A percentile compares a stretch with the other conserved stretches of the same genome.
Conservation (phyloP, 2,888 invertebrate species). For the Synanthedon formicaeformis region DNA sequence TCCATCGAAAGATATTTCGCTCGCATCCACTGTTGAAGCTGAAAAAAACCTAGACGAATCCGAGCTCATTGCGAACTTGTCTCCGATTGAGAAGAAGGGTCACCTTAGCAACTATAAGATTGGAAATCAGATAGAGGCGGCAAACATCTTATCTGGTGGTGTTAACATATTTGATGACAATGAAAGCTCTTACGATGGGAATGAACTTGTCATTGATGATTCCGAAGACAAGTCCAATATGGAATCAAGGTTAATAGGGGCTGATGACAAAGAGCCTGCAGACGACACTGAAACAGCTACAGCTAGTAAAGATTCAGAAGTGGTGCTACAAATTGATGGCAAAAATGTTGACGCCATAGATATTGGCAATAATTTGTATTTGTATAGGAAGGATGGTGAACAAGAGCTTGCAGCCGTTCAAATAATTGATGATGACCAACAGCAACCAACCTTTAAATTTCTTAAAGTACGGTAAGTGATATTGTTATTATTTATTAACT, state of each 20-base stretch:
- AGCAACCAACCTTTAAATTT: conserved; percentile 54
- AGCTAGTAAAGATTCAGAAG: conserved; percentile 50
- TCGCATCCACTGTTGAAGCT: conserved; percentile 23
- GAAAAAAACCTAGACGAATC: conserved; percentile 28
- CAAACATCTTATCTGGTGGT: conserved; percentile 60
- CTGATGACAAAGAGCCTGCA: conserved; percentile 17
- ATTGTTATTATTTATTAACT: background rate
- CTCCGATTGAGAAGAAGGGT: conserved; percentile 45
- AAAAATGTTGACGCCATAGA: conserved; percentile 62
- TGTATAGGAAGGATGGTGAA: conserved; percentile 53
- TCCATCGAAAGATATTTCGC: conserved; percentile 40
- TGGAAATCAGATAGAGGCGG: conserved; percentile 59
- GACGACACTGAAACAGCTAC: conserved; percentile 29
- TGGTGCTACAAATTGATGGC: conserved; percentile 59
- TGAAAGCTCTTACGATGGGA: conserved; percentile 63
- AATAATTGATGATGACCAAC: conserved; percentile 46
- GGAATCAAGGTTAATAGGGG: conserved; percentile 23
- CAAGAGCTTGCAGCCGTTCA: conserved; percentile 61
- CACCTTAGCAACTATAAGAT: conserved; percentile 53
- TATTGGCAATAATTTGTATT: conserved; percentile 60
- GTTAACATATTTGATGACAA: conserved; percentile 65
- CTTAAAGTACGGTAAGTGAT: conserved; percentile 61
- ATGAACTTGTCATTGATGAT: conserved; percentile 62
- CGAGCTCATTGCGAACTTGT: conserved; percentile 40
- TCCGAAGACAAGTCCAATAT: conserved; percentile 35